Percentiles rank a stretch among this genome's conserved stretches.
phyloP scores from a whole-genome alignment of 2,113 vertebrate species.

The Pollachius pollachius region DNA sequence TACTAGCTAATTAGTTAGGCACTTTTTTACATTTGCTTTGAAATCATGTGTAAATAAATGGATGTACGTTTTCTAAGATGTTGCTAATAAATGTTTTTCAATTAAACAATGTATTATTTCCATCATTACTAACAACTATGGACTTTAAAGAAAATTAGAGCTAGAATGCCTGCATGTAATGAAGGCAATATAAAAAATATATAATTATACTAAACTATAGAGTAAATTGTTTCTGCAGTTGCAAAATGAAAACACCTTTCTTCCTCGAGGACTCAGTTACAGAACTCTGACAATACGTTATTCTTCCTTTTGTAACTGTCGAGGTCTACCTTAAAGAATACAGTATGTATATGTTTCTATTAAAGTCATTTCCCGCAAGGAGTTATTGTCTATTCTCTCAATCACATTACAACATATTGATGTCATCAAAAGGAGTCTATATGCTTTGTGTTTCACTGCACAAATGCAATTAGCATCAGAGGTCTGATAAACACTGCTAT shows the following conservation, averaged over 20 bases:
- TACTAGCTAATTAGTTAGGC: not conserved
- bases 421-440: slow-evolving; percentile 18
- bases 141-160: too few relatives aligned
- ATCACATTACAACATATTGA: slow-evolving; percentile 11
- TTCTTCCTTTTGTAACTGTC: slow-evolving; percentile 18
- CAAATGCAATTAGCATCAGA: too few relatives aligned
- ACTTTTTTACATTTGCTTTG: slow-evolving; percentile 18
- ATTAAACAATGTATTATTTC: slow-evolving; percentile 18
- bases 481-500: too few relatives aligned
- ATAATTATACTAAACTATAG: too few relatives aligned
- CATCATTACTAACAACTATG: not conserved
- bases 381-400: slow-evolving; percentile 31
- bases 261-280: slow-evolving; percentile 3
- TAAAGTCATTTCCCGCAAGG: slow-evolving; percentile 18
- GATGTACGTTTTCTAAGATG: slow-evolving; percentile 36
- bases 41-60: slow-evolving; percentile 25
- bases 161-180: too few relatives aligned
- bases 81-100: slow-evolving; percentile 53
- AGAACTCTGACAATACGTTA: not conserved
- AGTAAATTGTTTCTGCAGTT: not conserved
- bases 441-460: too few relatives aligned
- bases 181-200: too few relatives aligned
- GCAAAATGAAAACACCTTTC: too few relatives aligned
- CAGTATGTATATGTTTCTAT: slow-evolving; percentile 31
- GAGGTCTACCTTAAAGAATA: slow-evolving; percentile 35